Conservation (phyloP, 2,888 invertebrate species). For the Atrina japonica region DNA sequence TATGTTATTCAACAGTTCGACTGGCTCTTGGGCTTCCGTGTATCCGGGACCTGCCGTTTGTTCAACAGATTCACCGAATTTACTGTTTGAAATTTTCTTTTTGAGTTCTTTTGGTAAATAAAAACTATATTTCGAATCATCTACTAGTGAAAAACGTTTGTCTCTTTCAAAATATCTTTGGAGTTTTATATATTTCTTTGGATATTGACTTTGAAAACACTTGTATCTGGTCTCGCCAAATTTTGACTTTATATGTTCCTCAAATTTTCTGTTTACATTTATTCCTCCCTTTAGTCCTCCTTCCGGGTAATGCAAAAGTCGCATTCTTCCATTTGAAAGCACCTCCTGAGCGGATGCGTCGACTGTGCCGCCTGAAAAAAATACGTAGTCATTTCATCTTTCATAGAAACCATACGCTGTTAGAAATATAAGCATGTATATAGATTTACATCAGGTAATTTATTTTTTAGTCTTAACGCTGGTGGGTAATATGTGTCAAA, state of each 20-base stretch:
- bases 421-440: too few species aligned
- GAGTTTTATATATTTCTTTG: not conserved
- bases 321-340: not conserved
- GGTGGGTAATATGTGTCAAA: too few species aligned
- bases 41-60: not conserved
- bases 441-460: too few species aligned
- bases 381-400: too few species aligned
- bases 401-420: too few species aligned
- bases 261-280: not conserved
- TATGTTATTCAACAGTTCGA: not conserved
- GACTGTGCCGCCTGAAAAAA: conserved; percentile 1
- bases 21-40: not conserved
- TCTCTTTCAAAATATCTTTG: not conserved
- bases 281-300: not conserved
- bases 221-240: not conserved
- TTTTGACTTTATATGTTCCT: not conserved
- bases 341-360: conserved; percentile 7
- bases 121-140: not conserved
- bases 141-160: not conserved
- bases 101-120: not conserved
- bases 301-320: not conserved
- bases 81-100: too few species aligned
- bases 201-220: not conserved
- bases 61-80: too few species aligned
- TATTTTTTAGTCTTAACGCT: too few species aligned